Evolutionary conservation across 1,140 invertebrate species (phyloP).

Genomic region (Drosophila mauritiana): DNA sequence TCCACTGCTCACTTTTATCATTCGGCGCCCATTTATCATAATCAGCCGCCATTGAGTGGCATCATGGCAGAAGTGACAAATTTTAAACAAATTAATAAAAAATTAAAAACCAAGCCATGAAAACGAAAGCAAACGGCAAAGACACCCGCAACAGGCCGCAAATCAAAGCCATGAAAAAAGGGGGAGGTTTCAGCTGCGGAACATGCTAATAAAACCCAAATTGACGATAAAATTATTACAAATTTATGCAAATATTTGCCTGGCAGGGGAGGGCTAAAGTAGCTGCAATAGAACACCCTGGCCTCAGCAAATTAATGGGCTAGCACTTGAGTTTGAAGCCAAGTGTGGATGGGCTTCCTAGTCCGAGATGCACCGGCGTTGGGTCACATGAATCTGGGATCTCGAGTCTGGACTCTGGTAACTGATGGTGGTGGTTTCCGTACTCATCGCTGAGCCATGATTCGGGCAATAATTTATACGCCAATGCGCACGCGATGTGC

Average conservation of each 20-base stretch:
- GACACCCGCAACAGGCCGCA: slow-evolving; percentile 38
- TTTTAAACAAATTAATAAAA: slow-evolving; percentile 81
- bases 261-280: slow-evolving; percentile 23
- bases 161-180: slow-evolving; percentile 30
- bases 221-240: slow-evolving; percentile 83
- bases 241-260: slow-evolving; percentile 82
- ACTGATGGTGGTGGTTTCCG: slow-evolving; percentile 49
- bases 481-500: slow-evolving; percentile 75
- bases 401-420: background rate
- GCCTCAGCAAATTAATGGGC: slow-evolving; percentile 75
- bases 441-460: slow-evolving; percentile 49
- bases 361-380: slow-evolving; percentile 31
- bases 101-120: slow-evolving; percentile 46
- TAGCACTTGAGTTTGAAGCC: slow-evolving; percentile 62
- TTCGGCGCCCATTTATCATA: slow-evolving; percentile 37
- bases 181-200: slow-evolving; percentile 31
- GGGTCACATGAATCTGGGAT: slow-evolving; percentile 39
- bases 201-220: slow-evolving; percentile 82
- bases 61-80: slow-evolving; percentile 67
- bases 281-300: slow-evolving; percentile 40
- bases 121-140: slow-evolving; percentile 42
- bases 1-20: slow-evolving; percentile 29
- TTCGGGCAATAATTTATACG: slow-evolving; percentile 80
- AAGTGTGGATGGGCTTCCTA: slow-evolving; percentile 1
- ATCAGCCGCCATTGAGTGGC: slow-evolving; percentile 45